Evolutionary conservation across 2,113 vertebrate genomes (phyloP), one percentile per base, ranked within the genome.

Genomic region (Psammodynastes pulverulentus): DNA sequence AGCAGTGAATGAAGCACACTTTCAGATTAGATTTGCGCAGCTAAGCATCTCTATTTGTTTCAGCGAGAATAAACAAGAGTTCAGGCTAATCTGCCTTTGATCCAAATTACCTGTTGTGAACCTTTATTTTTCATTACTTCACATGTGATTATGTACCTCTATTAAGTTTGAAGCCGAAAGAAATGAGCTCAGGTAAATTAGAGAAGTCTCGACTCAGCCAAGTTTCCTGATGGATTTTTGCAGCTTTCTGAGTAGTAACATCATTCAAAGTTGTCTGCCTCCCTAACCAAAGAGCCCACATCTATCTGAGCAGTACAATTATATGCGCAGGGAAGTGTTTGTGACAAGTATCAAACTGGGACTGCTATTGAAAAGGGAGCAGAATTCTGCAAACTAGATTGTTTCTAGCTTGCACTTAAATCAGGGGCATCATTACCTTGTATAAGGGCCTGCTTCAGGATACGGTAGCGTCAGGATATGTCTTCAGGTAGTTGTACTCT

Each of bases 1-100:
- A 39, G 53, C 91, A 89, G 91, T 29, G 91, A 92, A 89, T 15
- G 79, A 89, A 89, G 24, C 79, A 86, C 53, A 92, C 91, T 86
- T 89, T 92, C 91, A 92, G 91, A 89, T 92, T 89, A 92, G 91
- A 89, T 92, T 92, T 92, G 88, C 5, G 79, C 89, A 89, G 88
- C 91, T 92, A 92, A 92, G 88, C 88, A 58, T 92, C 91, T 92
- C 91, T 92, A 92, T 92, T 92, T 92, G 91, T 92, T 89, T 92
- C 88, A 51, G 79, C 3, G 53, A 85, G 91, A 89, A 89, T 92
- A 92, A 92, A 92, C 72, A 58, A 84, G 84, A 89, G 92, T 49
- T 93, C 43, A 92, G 62, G 54, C 92, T 87, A 89, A 93, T 67
- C 34, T 85, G 72, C 90, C 90, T 93, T 91, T 93, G 87, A 91